Percentiles rank a stretch among this genome's conserved stretches.
phyloP scores from a whole-genome alignment of 2,113 vertebrate species.

The Vimba vimba region DNA sequence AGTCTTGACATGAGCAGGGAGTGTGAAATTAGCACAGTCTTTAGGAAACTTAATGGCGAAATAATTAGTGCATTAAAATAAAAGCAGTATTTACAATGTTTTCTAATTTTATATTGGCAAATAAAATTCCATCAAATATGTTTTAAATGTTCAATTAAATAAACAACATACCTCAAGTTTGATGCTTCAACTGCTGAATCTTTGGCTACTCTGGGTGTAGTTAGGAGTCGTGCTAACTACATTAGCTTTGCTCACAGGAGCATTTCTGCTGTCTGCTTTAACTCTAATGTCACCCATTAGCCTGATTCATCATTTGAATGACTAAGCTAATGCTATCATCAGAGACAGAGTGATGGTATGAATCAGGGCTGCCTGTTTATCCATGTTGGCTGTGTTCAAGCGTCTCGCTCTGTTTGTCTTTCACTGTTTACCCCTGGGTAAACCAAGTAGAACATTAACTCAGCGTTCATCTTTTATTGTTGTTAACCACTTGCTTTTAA shows the following conservation, averaged over 20 bases:
- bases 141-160: background rate
- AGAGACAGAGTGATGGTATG: constrained; percentile 1
- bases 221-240: background rate
- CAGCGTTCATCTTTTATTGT: background rate
- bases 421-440: background rate
- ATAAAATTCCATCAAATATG: background rate
- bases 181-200: background rate
- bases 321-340: constrained; percentile 38
- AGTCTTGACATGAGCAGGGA: constrained; percentile 7
- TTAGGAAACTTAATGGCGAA: background rate
- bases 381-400: constrained; percentile 12
- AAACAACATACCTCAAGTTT: background rate
- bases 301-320: constrained; percentile 43
- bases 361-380: constrained; percentile 36
- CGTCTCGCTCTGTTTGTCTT: background rate
- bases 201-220: background rate
- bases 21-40: constrained; percentile 11
- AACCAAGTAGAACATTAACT: constrained; percentile 26
- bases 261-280: constrained; percentile 35
- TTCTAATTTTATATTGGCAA: background rate
- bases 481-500: background rate
- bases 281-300: constrained; percentile 37
- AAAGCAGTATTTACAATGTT: background rate
- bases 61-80: constrained; percentile 19
- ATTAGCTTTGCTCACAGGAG: constrained; percentile 35